Percentiles rank a stretch among this genome's conserved stretches.
phyloP scores from a whole-genome alignment of 2,888 invertebrate genomes.

The Allacma fusca region DNA sequence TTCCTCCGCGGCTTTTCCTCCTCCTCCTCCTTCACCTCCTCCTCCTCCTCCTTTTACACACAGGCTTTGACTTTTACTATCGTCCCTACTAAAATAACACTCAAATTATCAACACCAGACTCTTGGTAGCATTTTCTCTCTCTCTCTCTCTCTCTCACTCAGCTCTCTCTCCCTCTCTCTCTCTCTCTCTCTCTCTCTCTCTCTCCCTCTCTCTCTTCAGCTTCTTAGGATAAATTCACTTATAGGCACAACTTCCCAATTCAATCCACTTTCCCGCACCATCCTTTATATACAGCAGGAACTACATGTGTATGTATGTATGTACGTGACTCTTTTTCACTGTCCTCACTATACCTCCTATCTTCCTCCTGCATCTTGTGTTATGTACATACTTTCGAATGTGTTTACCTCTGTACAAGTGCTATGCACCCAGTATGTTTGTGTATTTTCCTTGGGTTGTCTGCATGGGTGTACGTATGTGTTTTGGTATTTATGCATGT shows the following conservation, averaged over 20 bases:
- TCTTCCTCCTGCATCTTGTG: too few relatives aligned
- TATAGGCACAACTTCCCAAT: slow-evolving; percentile 16
- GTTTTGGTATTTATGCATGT: too few relatives aligned
- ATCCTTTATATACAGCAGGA: too few relatives aligned
- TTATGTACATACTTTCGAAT: too few relatives aligned
- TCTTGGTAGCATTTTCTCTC: background rate
- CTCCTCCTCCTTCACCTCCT: slow-evolving; percentile 25
- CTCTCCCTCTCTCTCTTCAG: background rate
- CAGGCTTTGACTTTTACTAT: slow-evolving; percentile 16
- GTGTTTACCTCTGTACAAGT: too few relatives aligned
- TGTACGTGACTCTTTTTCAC: too few relatives aligned
- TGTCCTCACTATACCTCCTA: background rate
- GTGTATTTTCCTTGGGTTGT: too few relatives aligned
- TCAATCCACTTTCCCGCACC: slow-evolving; percentile 1
- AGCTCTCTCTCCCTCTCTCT: slow-evolving; percentile 8
- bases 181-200: background rate
- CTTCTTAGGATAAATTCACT: slow-evolving; percentile 6
- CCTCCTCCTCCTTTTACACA: background rate
- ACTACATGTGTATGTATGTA: too few relatives aligned
- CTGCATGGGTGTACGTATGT: too few relatives aligned
- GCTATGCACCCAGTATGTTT: too few relatives aligned
- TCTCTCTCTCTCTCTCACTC: too few relatives aligned
- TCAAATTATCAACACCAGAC: slow-evolving; percentile 16
- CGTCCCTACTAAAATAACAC: slow-evolving; percentile 27
- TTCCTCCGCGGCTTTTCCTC: slow-evolving; percentile 34